Evolutionary conservation across 1,140 invertebrate genomes (phyloP).

Genomic region (Drosophila subobscura): DNA sequence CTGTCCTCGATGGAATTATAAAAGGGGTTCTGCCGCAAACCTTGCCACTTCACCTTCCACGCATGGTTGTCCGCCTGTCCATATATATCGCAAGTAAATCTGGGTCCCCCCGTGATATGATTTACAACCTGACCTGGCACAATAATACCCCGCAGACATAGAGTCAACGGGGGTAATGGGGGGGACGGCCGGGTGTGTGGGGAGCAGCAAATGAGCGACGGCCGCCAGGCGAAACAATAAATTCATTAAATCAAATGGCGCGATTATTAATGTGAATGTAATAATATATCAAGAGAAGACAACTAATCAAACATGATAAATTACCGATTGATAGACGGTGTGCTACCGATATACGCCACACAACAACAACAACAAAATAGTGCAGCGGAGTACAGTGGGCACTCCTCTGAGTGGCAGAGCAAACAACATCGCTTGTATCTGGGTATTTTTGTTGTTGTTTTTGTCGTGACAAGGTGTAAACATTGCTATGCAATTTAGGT

Average conservation of each 20-base stretch:
- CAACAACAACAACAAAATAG: neutral
- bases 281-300: conserved; percentile 72
- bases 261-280: conserved; percentile 77
- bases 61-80: conserved; percentile 14
- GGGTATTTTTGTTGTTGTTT: neutral
- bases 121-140: conserved; percentile 75
- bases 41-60: too few relatives aligned
- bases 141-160: conserved; percentile 46
- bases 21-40: too few relatives aligned
- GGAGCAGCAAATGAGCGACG: conserved; percentile 23
- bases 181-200: neutral
- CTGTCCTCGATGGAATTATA: neutral
- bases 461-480: conserved; percentile 71
- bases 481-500: conserved; percentile 79
- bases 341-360: conserved; percentile 32
- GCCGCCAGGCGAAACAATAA: conserved; percentile 55
- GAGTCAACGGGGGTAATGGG: neutral
- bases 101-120: conserved; percentile 32
- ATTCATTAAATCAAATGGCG: conserved; percentile 66
- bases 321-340: conserved; percentile 19
- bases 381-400: neutral
- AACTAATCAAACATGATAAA: conserved; percentile 81
- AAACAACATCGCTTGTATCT: conserved; percentile 32
- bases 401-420: conserved; percentile 1
- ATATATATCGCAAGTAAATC: conserved; percentile 18